These are phyloP conservation scores for Numida meleagris DNA, from an alignment of 2,113 vertebrate genomes.

Conservation along the genomic window DNA sequence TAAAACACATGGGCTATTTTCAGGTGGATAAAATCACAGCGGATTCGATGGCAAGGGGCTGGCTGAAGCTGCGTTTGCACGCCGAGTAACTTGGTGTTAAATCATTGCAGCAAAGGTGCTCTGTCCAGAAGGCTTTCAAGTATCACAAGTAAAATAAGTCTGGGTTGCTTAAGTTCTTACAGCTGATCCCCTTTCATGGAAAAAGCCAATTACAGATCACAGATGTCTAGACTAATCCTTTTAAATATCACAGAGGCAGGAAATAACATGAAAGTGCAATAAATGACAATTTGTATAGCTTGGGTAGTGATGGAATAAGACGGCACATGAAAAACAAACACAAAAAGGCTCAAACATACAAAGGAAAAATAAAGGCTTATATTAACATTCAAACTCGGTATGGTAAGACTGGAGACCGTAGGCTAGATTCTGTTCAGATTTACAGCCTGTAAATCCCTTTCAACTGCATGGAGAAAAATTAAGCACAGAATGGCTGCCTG, in stretches of 20 bases:
- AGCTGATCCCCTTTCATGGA: conserved; percentile 63
- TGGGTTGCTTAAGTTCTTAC: conserved; percentile 73
- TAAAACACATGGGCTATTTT: conserved; percentile 49
- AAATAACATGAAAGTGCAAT: conserved; percentile 65
- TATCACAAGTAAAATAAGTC: conserved; percentile 67
- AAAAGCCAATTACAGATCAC: conserved; percentile 74
- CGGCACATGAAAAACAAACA: conserved; percentile 56
- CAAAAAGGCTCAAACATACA: conserved; percentile 20
- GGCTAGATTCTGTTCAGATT: conserved; percentile 42
- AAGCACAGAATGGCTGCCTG: conserved; percentile 43
- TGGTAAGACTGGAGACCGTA: not conserved
- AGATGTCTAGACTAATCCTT: conserved; percentile 71
- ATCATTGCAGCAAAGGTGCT: conserved; percentile 55
- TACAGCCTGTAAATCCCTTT: conserved; percentile 54
- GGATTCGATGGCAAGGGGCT: conserved; percentile 30
- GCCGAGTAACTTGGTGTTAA: conserved; percentile 24
- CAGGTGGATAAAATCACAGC: conserved; percentile 55
- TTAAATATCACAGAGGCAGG: conserved; percentile 73
- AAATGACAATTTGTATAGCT: conserved; percentile 64
- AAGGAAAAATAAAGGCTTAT: conserved; percentile 51
- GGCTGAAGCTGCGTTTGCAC: conserved; percentile 22
- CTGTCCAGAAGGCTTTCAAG: conserved; percentile 64
- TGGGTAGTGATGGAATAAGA: conserved; percentile 24
- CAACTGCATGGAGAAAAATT: conserved; percentile 57
- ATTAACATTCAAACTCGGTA: conserved; percentile 26